Percentiles rank a stretch among this genome's conserved stretches.
Evolutionary conservation across 2,888 invertebrate species (phyloP).

Genomic region (Frankliniella fusca): DNA sequence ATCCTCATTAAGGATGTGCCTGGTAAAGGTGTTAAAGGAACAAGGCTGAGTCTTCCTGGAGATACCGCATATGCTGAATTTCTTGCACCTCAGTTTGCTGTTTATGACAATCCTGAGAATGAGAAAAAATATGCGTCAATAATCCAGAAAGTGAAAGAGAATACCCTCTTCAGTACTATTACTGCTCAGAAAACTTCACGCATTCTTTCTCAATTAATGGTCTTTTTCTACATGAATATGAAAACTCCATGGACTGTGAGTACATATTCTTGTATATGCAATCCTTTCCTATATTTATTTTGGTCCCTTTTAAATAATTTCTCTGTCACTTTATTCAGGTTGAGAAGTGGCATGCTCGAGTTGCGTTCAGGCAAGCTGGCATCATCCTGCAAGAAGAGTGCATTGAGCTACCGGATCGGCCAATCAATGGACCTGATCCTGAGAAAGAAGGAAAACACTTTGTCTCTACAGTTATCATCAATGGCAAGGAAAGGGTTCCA

Average conservation of each 20-base stretch:
- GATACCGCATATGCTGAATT: neutral
- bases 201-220: neutral
- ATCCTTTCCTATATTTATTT: neutral
- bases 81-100: neutral
- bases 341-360: constrained; percentile 78
- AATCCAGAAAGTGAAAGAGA: neutral
- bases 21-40: neutral
- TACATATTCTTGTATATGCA: neutral
- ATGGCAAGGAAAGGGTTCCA: constrained; percentile 65
- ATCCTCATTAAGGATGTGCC: neutral
- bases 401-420: constrained; percentile 67
- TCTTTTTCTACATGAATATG: constrained; percentile 4
- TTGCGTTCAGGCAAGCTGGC: constrained; percentile 70
- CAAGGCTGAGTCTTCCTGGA: neutral
- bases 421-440: constrained; percentile 78
- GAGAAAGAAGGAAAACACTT: constrained; percentile 75
- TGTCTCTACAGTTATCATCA: constrained; percentile 70
- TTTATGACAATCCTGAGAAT: neutral
- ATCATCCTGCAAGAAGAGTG: constrained; percentile 66
- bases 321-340: constrained; percentile 45
- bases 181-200: neutral
- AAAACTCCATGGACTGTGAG: neutral
- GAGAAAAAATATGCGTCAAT: neutral
- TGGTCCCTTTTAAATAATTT: neutral
- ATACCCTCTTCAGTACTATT: neutral